Conservation (phyloP, 2,888 invertebrate genomes). For the Hetaerina titia region DNA sequence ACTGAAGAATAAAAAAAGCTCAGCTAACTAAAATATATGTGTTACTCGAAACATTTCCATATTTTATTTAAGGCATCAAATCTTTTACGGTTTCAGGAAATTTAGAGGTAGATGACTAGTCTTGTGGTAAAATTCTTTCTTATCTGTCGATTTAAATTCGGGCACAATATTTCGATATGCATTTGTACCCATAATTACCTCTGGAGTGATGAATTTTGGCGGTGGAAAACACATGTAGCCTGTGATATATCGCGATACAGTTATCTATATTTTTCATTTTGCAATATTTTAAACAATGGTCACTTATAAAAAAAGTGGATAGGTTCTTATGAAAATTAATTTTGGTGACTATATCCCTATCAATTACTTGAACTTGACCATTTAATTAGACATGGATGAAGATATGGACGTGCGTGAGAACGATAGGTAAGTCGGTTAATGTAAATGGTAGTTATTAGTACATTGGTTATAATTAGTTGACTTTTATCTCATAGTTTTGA, state of each 20-base stretch:
- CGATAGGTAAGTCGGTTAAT: background rate
- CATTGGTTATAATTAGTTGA: background rate
- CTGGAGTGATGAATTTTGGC: background rate
- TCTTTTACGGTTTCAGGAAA: too few species aligned
- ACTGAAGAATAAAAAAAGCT: too few species aligned
- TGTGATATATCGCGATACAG: background rate
- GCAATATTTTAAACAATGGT: background rate
- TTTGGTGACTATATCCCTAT: background rate
- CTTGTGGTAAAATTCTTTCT: too few species aligned
- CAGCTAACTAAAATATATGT: too few species aligned
- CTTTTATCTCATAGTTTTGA: background rate
- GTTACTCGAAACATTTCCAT: too few species aligned
- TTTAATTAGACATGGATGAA: background rate
- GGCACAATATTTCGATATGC: background rate
- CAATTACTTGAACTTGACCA: background rate
- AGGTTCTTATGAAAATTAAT: background rate
- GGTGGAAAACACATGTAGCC: background rate
- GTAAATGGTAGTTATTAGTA: background rate
- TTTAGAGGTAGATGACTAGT: too few species aligned
- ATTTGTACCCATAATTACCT: background rate
- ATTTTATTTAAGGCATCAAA: too few species aligned
- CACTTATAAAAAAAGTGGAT: background rate
- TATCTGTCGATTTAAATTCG: background rate
- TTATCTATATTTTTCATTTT: background rate
- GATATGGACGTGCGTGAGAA: background rate